Conservation (phyloP, 1,140 invertebrate genomes). For the Chymomyza costata region DNA sequence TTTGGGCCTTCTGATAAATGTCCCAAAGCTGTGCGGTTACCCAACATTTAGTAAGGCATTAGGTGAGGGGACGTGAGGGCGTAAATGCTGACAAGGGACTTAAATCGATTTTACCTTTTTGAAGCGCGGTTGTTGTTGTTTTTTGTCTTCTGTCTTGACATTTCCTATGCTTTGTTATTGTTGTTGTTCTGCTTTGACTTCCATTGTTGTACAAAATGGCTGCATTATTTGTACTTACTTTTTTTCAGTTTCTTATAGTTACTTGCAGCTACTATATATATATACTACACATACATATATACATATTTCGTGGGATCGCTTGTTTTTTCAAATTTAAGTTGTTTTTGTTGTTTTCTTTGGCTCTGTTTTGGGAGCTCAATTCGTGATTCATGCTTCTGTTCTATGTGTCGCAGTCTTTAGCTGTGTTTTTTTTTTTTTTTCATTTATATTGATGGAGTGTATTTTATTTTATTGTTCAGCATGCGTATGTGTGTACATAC, state of each 20-base stretch:
- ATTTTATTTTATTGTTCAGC: constrained; percentile 59
- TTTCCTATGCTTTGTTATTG: constrained; percentile 20
- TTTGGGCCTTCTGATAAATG: constrained; percentile 62
- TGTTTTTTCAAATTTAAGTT: neutral
- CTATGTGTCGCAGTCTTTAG: constrained; percentile 29
- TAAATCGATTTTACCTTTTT: constrained; percentile 62
- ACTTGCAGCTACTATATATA: neutral
- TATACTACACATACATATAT: neutral
- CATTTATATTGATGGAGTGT: constrained; percentile 69
- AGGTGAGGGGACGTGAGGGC: constrained; percentile 17
- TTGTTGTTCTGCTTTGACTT: constrained; percentile 53
- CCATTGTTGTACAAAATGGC: constrained; percentile 70
- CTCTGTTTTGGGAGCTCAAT: constrained; percentile 30
- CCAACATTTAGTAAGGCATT: too few relatives aligned
- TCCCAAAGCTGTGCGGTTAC: constrained; percentile 39
- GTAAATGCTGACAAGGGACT: constrained; percentile 48
- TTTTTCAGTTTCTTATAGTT: constrained; percentile 24
- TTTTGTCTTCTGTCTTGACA: neutral
- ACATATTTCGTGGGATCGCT: neutral
- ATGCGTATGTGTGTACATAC: constrained; percentile 8
- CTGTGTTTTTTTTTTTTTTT: constrained; percentile 26
- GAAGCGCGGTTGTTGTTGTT: constrained; percentile 20
- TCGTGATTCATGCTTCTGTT: constrained; percentile 68
- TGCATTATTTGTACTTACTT: constrained; percentile 68
- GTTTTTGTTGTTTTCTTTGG: constrained; percentile 3